phyloP scores from a whole-genome alignment of 2,113 vertebrate species.

The Tretioscincus oriximinensis region DNA sequence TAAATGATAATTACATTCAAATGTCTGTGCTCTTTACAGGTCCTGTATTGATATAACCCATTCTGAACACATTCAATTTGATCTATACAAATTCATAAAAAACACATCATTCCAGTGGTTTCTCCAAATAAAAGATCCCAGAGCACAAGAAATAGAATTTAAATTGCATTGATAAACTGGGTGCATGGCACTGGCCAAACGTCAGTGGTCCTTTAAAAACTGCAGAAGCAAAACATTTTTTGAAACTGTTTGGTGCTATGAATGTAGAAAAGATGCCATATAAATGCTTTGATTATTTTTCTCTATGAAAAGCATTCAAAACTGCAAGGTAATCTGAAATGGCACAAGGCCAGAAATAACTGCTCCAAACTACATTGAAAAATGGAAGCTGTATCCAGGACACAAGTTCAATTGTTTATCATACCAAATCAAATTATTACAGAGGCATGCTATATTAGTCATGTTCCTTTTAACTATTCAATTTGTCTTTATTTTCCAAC shows the following conservation, averaged over 20 bases:
- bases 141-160: neutral
- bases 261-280: neutral
- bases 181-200: neutral
- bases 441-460: too few relatives aligned
- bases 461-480: neutral
- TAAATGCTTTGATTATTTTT: too few relatives aligned
- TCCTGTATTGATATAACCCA: neutral
- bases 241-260: neutral
- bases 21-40: neutral
- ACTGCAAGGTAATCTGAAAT: neutral
- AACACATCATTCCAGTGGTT: slow-evolving; percentile 13
- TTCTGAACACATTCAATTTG: slow-evolving; percentile 2
- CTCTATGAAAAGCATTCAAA: neutral
- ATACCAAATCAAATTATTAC: neutral
- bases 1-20: slow-evolving; percentile 15
- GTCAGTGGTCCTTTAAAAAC: neutral
- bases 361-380: too few relatives aligned
- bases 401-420: neutral
- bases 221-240: neutral
- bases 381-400: neutral
- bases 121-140: slow-evolving; percentile 1
- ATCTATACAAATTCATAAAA: slow-evolving; percentile 2
- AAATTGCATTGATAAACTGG: slow-evolving; percentile 14
- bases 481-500: neutral
- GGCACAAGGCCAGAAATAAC: neutral